phyloP scores from a whole-genome alignment of 2,797 vertebrate genomes.

The Amazona finschi region DNA sequence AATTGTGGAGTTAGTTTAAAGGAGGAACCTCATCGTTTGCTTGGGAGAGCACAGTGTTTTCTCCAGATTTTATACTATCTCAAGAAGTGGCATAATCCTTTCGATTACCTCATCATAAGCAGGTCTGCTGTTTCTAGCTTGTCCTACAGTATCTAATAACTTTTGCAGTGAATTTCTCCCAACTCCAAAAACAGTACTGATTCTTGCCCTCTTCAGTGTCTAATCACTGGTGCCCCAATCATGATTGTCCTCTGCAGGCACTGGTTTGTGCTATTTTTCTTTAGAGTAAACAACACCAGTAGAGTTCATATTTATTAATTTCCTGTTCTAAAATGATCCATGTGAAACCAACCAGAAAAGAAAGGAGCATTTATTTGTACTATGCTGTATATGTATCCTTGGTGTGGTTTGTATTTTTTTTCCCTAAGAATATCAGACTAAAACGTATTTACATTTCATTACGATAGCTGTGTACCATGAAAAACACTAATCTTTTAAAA shows the following conservation, averaged over 20 bases:
- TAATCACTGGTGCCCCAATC: neutral
- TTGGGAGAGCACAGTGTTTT: neutral
- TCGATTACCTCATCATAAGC: fast-evolving
- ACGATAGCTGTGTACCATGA: neutral
- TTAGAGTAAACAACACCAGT: neutral
- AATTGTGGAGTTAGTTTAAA: neutral
- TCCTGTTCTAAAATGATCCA: neutral
- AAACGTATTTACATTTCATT: neutral
- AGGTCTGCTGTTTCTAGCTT: neutral
- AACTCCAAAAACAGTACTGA: neutral
- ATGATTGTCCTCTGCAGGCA: neutral
- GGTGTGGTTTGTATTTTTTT: fast-evolving
- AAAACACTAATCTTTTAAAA: neutral
- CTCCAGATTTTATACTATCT: neutral
- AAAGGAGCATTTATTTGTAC: neutral
- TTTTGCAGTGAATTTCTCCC: neutral
- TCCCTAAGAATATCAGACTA: neutral
- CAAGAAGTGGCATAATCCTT: neutral
- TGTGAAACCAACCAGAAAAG: neutral
- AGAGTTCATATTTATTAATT: neutral
- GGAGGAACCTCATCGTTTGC: neutral
- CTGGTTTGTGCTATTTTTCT: neutral
- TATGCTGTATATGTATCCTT: neutral
- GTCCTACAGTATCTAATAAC: neutral
- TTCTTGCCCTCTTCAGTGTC: neutral